Evolutionary conservation across 2,797 vertebrate species (phyloP), one percentile per base, ranked within the genome.

Genomic region (Okamejei kenojei): DNA sequence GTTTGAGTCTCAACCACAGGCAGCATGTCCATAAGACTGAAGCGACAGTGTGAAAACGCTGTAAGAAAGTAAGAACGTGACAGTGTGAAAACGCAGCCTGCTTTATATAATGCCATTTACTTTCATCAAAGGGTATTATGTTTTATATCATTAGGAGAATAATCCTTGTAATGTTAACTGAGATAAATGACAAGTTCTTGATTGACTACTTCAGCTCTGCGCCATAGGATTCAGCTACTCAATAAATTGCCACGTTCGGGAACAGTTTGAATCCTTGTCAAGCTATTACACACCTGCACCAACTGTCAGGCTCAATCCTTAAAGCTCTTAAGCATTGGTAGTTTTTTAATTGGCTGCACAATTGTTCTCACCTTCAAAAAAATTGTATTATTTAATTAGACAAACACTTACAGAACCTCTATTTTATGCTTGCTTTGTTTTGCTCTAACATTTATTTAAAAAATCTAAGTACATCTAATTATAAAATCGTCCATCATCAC

Each of bases 221-320:
- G 11, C 90, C 26, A 74, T 26, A 92, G 71, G 90, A 92, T 54
- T 38, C 73, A 29, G 26, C 90, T 7, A 5, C n/a, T 92, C 90
- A 74, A 76, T 76, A 92, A 76, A 54, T 92, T 76, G 38, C 84
- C n/a, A 32, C 35, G n/a, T 92, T 58, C 38, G 15, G 88, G 10
- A 54, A 76, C 71, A 74, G 26, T 73, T 73, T 91, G 38, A 91
- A 74, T 54, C 35, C 68, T 92, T 92, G 71, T 76, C 68, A 92
- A 92, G 90, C 35, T 17, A 54, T n/a, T 95, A 94, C 95, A 95
- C 94, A 96, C 95, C 95, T 96, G 95, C 95, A 96, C 94, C 95
- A 94, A 93, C 95, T 95, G 95, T 96, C 95, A 96, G 94, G 93
- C 93, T 95, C 93, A 63, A 91, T 95, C 95, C 95, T 94, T 93